A percentile compares a stretch with the other conserved stretches of the same genome.
Conservation (phyloP, 2,888 invertebrate species). For the Sarcophaga variegata region DNA sequence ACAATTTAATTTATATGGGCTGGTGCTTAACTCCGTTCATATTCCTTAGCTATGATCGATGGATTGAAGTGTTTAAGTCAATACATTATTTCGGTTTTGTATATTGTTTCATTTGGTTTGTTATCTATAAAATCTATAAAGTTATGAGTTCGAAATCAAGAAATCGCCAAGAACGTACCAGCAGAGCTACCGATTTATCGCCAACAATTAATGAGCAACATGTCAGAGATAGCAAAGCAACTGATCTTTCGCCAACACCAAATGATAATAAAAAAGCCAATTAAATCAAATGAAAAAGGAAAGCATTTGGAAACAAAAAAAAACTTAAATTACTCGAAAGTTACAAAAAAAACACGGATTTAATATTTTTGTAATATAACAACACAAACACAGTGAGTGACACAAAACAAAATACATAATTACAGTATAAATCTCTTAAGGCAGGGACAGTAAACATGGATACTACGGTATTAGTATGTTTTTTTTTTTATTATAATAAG, state of each 20-base stretch:
- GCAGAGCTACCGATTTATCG: slow-evolving; percentile 68
- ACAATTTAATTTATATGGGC: slow-evolving; percentile 92
- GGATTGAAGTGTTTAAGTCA: slow-evolving; percentile 85
- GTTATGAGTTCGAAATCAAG: slow-evolving; percentile 14
- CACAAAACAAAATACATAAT: background rate
- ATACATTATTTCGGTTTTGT: slow-evolving; percentile 88
- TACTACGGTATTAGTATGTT: slow-evolving; percentile 9
- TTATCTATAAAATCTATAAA: slow-evolving; percentile 72
- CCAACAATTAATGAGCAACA: slow-evolving; percentile 59
- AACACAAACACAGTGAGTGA: background rate
- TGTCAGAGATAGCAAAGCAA: slow-evolving; percentile 64
- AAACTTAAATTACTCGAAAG: background rate
- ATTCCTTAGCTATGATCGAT: slow-evolving; percentile 87
- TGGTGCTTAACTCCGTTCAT: slow-evolving; percentile 91
- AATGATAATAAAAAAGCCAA: slow-evolving; percentile 61
- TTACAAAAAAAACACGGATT: slow-evolving; percentile 4
- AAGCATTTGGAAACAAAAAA: slow-evolving; percentile 7
- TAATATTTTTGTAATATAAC: slow-evolving; percentile 9
- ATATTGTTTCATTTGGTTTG: slow-evolving; percentile 85
- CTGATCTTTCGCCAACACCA: slow-evolving; percentile 57
- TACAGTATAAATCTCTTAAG: slow-evolving; percentile 25
- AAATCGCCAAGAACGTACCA: slow-evolving; percentile 33
- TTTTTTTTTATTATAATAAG: slow-evolving; percentile 4
- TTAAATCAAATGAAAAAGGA: slow-evolving; percentile 30
- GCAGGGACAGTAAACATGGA: slow-evolving; percentile 40